These are phyloP conservation scores for Drusus annulatus DNA, from an alignment of 1,140 invertebrate species.

Conservation along the genomic window DNA sequence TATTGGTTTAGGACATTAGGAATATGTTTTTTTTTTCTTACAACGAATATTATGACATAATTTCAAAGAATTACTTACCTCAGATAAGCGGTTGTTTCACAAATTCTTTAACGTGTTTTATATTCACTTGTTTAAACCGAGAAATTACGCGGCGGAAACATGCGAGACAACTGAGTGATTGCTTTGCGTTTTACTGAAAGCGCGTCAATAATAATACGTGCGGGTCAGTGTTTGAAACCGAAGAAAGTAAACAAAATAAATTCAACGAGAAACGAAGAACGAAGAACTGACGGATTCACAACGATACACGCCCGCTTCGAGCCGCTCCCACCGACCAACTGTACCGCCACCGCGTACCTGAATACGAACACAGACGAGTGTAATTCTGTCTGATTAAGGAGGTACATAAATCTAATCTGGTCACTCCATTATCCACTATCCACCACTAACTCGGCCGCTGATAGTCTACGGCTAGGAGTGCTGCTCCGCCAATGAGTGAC, in stretches of 20 bases:
- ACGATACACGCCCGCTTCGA: not conserved
- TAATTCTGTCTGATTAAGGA: too few species aligned
- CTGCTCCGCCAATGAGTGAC: too few species aligned
- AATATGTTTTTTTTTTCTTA: too few species aligned
- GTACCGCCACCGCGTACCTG: not conserved
- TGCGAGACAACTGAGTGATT: not conserved
- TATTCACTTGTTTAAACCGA: conserved; percentile 14
- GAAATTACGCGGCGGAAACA: not conserved
- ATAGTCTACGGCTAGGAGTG: too few species aligned
- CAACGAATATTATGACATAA: not conserved
- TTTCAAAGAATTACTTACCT: not conserved
- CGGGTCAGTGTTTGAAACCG: not conserved
- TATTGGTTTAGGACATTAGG: too few species aligned
- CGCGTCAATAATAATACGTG: conserved; percentile 11
- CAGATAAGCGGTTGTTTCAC: not conserved
- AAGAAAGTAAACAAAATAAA: too few species aligned
- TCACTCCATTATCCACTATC: too few species aligned
- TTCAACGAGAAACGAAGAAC: not conserved
- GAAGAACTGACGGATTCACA: not conserved
- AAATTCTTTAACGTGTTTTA: not conserved
- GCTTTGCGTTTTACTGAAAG: conserved; percentile 19
- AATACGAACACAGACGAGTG: not conserved
- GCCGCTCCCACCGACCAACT: conserved; percentile 9
- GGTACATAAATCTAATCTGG: too few species aligned
- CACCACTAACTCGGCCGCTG: too few species aligned